These are phyloP conservation scores for Chromobotia macracanthus DNA, from an alignment of 2,797 vertebrate genomes.

Conservation along the genomic window DNA sequence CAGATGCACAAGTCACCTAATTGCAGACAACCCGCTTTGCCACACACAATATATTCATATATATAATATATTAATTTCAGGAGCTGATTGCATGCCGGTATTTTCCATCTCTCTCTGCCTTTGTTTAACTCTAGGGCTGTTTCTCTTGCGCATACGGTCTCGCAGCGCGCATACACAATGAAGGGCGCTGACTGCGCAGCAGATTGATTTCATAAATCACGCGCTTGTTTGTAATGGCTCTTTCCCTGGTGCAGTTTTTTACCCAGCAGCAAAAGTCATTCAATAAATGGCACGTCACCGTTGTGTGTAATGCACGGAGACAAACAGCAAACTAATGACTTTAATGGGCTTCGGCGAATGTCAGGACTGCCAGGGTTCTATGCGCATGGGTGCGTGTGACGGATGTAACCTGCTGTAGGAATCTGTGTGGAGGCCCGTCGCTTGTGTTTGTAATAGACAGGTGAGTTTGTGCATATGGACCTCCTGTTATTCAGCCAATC, in stretches of 20 bases:
- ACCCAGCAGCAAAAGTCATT: constrained; percentile 69
- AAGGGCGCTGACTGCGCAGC: constrained; percentile 74
- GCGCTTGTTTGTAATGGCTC: constrained; percentile 80
- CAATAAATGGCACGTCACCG: constrained; percentile 62
- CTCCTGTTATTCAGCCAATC: not conserved
- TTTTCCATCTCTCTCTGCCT: constrained; percentile 3
- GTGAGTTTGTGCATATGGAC: not conserved
- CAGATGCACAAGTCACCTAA: constrained; percentile 76
- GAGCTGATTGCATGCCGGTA: constrained; percentile 74
- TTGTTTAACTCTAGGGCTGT: constrained; percentile 57
- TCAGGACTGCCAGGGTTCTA: constrained; percentile 33
- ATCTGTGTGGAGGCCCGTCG: not conserved
- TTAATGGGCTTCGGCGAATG: constrained; percentile 53
- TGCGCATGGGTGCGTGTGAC: constrained; percentile 27
- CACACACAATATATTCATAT: constrained; percentile 83
- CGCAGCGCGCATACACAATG: constrained; percentile 75
- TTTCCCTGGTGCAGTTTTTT: constrained; percentile 67
- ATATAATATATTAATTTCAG: constrained; percentile 81
- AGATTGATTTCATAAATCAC: constrained; percentile 85
- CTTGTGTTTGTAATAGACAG: not conserved
- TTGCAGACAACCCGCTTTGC: constrained; percentile 84
- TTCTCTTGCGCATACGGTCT: constrained; percentile 70
- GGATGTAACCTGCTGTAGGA: constrained; percentile 14
- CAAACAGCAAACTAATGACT: constrained; percentile 58
- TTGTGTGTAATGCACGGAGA: constrained; percentile 55